Evolutionary conservation across 2,113 vertebrate genomes (phyloP).

Genomic region (Oenanthe melanoleuca): DNA sequence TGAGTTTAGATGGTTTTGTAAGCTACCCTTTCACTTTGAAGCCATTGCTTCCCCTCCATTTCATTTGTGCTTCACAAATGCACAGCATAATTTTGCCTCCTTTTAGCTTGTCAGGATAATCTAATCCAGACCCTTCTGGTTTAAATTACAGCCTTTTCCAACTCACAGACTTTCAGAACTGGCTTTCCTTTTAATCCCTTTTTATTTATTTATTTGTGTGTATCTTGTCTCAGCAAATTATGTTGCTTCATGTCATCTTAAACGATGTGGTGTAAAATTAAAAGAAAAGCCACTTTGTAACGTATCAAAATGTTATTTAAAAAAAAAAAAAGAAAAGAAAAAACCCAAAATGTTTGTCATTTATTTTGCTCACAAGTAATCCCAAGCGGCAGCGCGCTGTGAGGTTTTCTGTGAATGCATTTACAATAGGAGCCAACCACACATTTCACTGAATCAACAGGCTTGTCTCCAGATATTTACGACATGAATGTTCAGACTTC

Average conservation of each 20-base stretch:
- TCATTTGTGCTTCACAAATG: not conserved
- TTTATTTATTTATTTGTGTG: conserved; percentile 43
- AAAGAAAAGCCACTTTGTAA: conserved; percentile 55
- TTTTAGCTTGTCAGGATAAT: conserved; percentile 36
- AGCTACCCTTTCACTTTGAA: not conserved
- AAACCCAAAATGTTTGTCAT: not conserved
- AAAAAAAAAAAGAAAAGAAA: not conserved
- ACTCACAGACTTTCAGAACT: conserved; percentile 16
- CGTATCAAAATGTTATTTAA: conserved; percentile 49
- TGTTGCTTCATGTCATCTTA: conserved; percentile 23
- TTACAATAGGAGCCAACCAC: conserved; percentile 60
- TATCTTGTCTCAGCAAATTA: conserved; percentile 39
- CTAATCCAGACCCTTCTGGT: conserved; percentile 41
- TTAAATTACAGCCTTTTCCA: conserved; percentile 34
- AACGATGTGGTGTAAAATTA: conserved; percentile 38
- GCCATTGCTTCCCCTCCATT: not conserved
- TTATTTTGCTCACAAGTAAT: conserved; percentile 42
- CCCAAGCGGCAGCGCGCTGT: conserved; percentile 6
- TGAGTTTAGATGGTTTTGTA: not conserved
- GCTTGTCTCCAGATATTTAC: conserved; percentile 51
- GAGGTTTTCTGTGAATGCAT: conserved; percentile 63
- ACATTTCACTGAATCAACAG: conserved; percentile 60
- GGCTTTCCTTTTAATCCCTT: conserved; percentile 41
- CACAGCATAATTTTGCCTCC: not conserved
- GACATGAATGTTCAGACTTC: conserved; percentile 44